Evolutionary conservation across 2,797 vertebrate genomes (phyloP).

Genomic region (Arremon brunneinucha): DNA sequence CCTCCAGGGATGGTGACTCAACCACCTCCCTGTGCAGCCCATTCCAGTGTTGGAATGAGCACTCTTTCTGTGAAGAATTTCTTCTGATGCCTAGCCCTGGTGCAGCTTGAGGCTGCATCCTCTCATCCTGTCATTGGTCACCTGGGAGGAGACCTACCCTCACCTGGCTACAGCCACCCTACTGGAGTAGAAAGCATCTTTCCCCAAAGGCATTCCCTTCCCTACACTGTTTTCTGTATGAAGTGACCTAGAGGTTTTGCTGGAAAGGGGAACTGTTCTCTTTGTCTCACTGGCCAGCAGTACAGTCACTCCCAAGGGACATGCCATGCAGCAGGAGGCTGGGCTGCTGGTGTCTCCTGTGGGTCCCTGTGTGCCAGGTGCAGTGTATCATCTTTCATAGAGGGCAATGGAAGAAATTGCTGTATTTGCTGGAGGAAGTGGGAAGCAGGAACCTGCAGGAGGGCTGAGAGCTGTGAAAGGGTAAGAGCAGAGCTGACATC

Average conservation of each 20-base stretch:
- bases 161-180: accelerated
- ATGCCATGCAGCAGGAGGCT: not conserved
- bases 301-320: not conserved
- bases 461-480: not conserved
- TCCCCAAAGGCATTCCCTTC: not conserved
- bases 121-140: not conserved
- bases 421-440: not conserved
- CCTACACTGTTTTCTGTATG: not conserved
- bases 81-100: not conserved
- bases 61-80: not conserved
- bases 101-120: not conserved
- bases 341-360: not conserved
- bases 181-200: not conserved
- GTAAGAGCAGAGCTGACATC: not conserved
- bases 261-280: not conserved
- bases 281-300: accelerated
- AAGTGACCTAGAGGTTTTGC: not conserved
- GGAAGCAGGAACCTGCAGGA: not conserved
- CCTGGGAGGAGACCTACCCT: not conserved
- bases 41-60: not conserved
- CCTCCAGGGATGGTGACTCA: not conserved
- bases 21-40: not conserved
- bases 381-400: accelerated
- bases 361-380: accelerated
- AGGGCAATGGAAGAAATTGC: accelerated